These are phyloP conservation scores for Adrianichthys oophorus DNA, from an alignment of 2,797 vertebrate species.

Conservation along the genomic window DNA sequence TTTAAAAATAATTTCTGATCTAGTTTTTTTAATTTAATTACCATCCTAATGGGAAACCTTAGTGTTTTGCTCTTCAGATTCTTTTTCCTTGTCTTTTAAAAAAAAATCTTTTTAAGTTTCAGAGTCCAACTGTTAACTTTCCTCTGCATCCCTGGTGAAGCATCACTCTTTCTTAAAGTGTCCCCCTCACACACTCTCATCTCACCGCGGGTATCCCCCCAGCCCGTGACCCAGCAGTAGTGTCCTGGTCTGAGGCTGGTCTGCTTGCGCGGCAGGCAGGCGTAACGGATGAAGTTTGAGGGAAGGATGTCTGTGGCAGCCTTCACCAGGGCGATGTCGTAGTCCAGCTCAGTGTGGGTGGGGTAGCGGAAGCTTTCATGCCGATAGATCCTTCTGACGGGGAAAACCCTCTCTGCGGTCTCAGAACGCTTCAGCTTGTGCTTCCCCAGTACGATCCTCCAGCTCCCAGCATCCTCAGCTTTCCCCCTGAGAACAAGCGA, in stretches of 20 bases:
- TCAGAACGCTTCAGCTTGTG: conserved; percentile 77
- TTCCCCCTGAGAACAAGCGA: conserved; percentile 64
- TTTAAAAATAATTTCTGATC: not conserved
- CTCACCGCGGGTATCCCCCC: conserved; percentile 79
- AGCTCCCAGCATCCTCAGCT: conserved; percentile 77
- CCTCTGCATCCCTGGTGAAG: too few species aligned
- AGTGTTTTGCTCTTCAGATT: not conserved
- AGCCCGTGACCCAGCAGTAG: conserved; percentile 81
- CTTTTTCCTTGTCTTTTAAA: too few species aligned
- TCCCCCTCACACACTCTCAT: not conserved
- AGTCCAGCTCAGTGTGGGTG: conserved; percentile 77
- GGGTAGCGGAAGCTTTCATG: conserved; percentile 79
- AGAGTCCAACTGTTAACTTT: too few species aligned
- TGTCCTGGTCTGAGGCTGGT: conserved; percentile 70
- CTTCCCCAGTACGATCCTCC: conserved; percentile 82
- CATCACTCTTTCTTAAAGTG: too few species aligned
- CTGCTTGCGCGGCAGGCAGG: conserved; percentile 82
- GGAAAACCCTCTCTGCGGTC: conserved; percentile 69
- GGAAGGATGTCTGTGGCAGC: conserved; percentile 71
- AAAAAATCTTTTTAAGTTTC: too few species aligned
- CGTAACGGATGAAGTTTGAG: conserved; percentile 75
- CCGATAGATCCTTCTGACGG: conserved; percentile 77
- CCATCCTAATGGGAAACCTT: not conserved
- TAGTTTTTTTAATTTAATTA: not conserved
- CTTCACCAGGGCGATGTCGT: conserved; percentile 80